Conservation (phyloP, 2,113 vertebrate genomes). For the Scomber japonicus region DNA sequence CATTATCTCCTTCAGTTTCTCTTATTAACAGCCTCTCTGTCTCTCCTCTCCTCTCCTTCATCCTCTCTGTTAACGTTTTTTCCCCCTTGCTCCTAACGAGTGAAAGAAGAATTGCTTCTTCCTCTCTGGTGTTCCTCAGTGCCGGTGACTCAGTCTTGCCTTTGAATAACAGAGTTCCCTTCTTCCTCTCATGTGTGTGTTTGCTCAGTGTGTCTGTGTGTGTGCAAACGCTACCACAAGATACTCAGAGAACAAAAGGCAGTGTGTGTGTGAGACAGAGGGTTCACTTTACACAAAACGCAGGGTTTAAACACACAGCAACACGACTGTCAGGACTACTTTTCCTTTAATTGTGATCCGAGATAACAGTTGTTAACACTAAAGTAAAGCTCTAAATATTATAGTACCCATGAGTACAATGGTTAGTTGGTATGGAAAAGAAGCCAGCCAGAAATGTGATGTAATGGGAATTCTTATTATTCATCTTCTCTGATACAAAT, state of each 20-base stretch:
- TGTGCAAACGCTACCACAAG: not conserved
- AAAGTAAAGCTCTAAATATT: too few relatives aligned
- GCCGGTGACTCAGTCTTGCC: slow-evolving; percentile 72
- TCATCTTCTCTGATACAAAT: too few relatives aligned
- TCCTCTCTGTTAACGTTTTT: not conserved
- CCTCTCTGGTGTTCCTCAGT: slow-evolving; percentile 41
- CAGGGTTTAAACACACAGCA: not conserved
- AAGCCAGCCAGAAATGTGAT: too few relatives aligned
- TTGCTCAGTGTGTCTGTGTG: slow-evolving; percentile 16
- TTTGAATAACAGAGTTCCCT: slow-evolving; percentile 66
- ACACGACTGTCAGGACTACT: not conserved
- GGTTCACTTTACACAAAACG: not conserved
- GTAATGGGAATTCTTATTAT: too few relatives aligned
- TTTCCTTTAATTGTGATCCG: too few relatives aligned
- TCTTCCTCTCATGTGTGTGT: slow-evolving; percentile 47
- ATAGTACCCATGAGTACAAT: too few relatives aligned
- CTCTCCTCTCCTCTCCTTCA: not conserved
- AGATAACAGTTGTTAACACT: too few relatives aligned
- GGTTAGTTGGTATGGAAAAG: too few relatives aligned
- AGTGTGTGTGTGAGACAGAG: not conserved
- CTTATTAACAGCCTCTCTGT: not conserved
- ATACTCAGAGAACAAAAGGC: not conserved
- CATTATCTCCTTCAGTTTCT: not conserved
- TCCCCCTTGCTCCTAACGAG: not conserved
- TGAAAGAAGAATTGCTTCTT: slow-evolving; percentile 22